Conservation (phyloP, 2,888 invertebrate species). For the Athrips mouffetella region DNA sequence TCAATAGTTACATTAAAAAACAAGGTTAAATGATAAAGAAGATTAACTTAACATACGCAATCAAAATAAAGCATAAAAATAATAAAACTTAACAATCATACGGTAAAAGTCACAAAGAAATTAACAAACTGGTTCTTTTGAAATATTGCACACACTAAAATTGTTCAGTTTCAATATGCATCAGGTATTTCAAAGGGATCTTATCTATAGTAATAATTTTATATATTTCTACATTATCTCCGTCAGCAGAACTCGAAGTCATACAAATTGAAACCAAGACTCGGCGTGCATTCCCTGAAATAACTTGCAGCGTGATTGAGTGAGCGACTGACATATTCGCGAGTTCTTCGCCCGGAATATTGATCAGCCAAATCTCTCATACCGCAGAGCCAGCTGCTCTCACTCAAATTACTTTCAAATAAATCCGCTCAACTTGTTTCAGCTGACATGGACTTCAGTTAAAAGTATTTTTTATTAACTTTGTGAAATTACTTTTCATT, state of each 20-base stretch:
- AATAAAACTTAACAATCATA: no score
- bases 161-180: no score
- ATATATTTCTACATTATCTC: not conserved
- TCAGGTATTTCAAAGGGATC: no score
- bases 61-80: no score
- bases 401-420: constrained; percentile 73
- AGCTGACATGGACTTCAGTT: constrained; percentile 34
- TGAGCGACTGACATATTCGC: constrained; percentile 70
- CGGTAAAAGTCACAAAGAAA: no score
- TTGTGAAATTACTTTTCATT: no score
- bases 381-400: constrained; percentile 73
- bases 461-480: no score
- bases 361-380: constrained; percentile 69
- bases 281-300: constrained; percentile 29
- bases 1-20: no score
- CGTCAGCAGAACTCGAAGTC: not conserved
- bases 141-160: no score
- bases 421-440: constrained; percentile 63
- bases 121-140: no score
- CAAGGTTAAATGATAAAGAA: no score
- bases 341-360: constrained; percentile 44
- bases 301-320: constrained; percentile 59
- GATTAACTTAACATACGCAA: no score
- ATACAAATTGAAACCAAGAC: not conserved
- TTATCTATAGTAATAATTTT: not conserved